phyloP scores from a whole-genome alignment of 2,113 vertebrate genomes.

The Phrynosoma blainvillii region DNA sequence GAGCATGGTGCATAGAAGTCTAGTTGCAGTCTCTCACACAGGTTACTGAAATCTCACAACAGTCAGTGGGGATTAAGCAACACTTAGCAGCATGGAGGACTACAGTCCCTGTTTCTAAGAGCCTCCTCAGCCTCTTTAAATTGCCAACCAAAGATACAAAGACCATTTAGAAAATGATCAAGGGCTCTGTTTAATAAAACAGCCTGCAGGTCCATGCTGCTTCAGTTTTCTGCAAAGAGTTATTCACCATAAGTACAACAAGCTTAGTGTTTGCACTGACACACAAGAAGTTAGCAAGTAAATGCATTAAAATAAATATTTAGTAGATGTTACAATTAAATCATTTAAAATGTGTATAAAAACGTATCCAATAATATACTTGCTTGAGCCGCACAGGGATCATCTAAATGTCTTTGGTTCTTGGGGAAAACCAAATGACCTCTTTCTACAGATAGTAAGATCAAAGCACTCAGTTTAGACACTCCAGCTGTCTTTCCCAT shows the following conservation, averaged over 20 bases:
- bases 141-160: neutral
- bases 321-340: constrained; percentile 55
- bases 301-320: constrained; percentile 33
- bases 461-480: constrained; percentile 77
- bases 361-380: constrained; percentile 67
- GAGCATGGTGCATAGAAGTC: constrained; percentile 46
- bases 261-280: neutral
- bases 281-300: constrained; percentile 3
- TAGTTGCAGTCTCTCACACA: neutral
- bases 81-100: neutral
- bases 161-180: neutral
- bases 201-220: neutral
- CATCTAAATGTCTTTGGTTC: constrained; percentile 76
- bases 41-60: neutral
- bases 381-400: constrained; percentile 69
- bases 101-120: constrained; percentile 40
- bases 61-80: neutral
- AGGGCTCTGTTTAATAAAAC: neutral
- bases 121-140: constrained; percentile 32
- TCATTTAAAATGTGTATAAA: constrained; percentile 61
- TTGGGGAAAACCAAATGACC: constrained; percentile 73
- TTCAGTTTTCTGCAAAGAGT: neutral
- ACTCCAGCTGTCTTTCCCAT: constrained; percentile 76
- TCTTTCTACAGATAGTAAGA: constrained; percentile 76
- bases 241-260: neutral